Conservation (phyloP, 2,113 vertebrate species). For the Phocoena sinus region DNA sequence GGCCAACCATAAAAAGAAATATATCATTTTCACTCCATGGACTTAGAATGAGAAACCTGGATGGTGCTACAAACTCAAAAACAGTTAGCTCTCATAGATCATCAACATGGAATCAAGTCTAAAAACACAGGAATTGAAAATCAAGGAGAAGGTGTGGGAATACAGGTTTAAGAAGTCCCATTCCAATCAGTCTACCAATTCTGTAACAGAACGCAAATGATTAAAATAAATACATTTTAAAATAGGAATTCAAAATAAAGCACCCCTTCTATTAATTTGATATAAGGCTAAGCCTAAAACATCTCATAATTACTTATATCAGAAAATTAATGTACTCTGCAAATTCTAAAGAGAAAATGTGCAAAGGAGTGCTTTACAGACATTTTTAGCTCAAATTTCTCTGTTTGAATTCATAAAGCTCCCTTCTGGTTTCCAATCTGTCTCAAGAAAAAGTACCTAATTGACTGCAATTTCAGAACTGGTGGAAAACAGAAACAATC, state of each 20-base stretch:
- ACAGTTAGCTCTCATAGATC: neutral
- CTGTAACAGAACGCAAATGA: neutral
- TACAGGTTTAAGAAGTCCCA: neutral
- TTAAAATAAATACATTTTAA: conserved; percentile 35
- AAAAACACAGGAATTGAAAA: neutral
- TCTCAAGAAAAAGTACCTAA: conserved; percentile 56
- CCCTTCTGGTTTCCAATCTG: conserved; percentile 70
- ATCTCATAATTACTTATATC: conserved; percentile 9
- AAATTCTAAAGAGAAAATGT: conserved; percentile 61
- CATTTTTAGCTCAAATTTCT: conserved; percentile 64
- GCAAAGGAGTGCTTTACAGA: conserved; percentile 45
- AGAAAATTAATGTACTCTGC: conserved; percentile 49
- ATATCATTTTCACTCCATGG: neutral
- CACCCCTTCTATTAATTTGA: conserved; percentile 1
- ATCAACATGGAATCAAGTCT: neutral
- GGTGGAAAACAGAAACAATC: conserved; percentile 57
- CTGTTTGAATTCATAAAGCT: conserved; percentile 61
- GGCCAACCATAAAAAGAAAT: conserved; percentile 25
- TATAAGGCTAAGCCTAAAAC: neutral
- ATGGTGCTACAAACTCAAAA: conserved; percentile 17
- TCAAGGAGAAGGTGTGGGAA: neutral
- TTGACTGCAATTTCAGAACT: conserved; percentile 57
- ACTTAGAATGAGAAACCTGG: conserved; percentile 23
- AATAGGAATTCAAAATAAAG: conserved; percentile 27
- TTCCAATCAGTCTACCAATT: neutral